Conservation (phyloP, 2,888 invertebrate genomes). For the Heliconius cydno region DNA sequence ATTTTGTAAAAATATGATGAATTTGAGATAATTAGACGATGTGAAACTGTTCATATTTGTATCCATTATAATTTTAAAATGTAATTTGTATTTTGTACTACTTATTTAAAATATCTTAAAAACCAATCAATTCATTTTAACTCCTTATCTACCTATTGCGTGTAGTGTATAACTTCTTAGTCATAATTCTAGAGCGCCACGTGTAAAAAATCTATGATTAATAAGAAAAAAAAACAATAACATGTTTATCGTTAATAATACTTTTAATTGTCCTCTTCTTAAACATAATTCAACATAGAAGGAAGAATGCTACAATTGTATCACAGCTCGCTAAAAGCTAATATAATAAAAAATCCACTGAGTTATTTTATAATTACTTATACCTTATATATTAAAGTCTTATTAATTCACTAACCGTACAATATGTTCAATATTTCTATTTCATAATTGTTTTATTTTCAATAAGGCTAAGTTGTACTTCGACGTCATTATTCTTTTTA, state of each 20-base stretch:
- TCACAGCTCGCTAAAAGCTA: constrained; percentile 24
- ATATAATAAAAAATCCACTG: background rate
- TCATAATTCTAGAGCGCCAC: background rate
- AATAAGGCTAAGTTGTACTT: constrained; percentile 72
- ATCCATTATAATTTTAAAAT: too few species aligned
- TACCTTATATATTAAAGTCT: background rate
- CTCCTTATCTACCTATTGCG: too few species aligned
- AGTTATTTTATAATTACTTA: constrained; percentile 6
- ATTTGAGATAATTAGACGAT: too few species aligned
- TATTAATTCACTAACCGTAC: background rate
- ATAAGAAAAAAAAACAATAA: background rate
- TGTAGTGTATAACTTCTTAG: background rate
- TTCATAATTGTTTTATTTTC: constrained; percentile 26
- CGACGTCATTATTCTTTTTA: constrained; percentile 60
- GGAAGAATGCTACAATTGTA: constrained; percentile 15
- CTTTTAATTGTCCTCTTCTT: constrained; percentile 7
- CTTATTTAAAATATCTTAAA: too few species aligned
- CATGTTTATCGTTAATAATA: constrained; percentile 11
- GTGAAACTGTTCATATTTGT: too few species aligned
- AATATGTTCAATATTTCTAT: background rate
- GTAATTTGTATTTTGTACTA: too few species aligned
- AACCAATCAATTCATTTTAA: too few species aligned
- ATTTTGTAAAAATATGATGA: too few species aligned
- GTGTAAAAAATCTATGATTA: background rate
- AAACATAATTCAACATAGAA: constrained; percentile 1